Percentiles rank a stretch among this genome's conserved stretches.
Evolutionary conservation across 92 coral and sea anemone species (phyloP).

Genomic region (Umimayanthus chanpuru): DNA sequence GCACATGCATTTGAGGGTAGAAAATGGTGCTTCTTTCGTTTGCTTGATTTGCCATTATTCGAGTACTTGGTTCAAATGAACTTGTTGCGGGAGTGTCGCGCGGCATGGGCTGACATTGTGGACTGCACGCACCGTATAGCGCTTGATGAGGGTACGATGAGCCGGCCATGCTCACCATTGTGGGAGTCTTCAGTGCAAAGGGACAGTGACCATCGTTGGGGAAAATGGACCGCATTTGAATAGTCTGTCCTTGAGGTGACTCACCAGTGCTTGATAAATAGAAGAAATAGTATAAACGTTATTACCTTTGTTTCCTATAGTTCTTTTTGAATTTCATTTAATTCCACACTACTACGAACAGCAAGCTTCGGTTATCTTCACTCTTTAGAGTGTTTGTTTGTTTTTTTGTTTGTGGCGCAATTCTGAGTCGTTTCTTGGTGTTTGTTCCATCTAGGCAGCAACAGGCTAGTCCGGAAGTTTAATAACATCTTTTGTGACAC

Average conservation of each 20-base stretch:
- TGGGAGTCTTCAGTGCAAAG: constrained; percentile 60
- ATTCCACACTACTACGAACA: no score
- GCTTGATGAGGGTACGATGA: constrained; percentile 71
- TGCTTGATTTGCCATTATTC: constrained; percentile 6
- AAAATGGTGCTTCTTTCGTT: constrained; percentile 40
- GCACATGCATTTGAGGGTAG: constrained; percentile 28
- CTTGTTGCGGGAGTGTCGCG: constrained; percentile 2
- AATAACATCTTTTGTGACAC: no score
- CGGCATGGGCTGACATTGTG: neutral
- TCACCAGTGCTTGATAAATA: constrained; percentile 4
- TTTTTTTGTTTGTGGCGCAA: no score
- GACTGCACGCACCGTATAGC: constrained; percentile 54
- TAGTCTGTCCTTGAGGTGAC: constrained; percentile 1
- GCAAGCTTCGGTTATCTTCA: no score
- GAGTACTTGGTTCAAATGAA: constrained; percentile 14
- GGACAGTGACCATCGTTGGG: constrained; percentile 22
- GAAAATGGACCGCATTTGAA: constrained; percentile 15
- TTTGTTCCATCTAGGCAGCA: no score
- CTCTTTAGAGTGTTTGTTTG: no score
- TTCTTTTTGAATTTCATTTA: no score
- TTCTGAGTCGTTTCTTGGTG: no score
- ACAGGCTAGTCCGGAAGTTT: no score
- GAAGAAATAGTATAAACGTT: neutral
- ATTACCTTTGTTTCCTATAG: no score
- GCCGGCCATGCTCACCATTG: constrained; percentile 62